Conservation (phyloP, 2,888 invertebrate genomes). For the Congeria kusceri region DNA sequence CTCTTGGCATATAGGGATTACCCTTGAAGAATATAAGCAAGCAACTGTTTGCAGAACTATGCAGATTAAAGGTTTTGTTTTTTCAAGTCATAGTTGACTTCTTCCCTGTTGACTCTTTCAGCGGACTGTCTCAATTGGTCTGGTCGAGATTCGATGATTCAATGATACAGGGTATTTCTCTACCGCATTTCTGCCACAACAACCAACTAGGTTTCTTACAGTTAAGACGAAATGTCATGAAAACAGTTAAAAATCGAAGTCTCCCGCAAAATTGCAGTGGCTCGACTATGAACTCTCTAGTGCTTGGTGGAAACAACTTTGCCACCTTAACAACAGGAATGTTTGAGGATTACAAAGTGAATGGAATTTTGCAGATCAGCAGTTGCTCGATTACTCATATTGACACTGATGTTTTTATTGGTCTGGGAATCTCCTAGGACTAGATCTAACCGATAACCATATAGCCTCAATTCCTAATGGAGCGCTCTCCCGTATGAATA, state of each 20-base stretch:
- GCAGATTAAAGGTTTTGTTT: background rate
- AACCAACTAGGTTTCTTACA: conserved; percentile 2
- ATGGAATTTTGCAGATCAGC: background rate
- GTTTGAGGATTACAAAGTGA: background rate
- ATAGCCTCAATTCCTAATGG: background rate
- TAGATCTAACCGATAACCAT: conserved; percentile 16
- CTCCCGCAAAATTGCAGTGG: conserved; percentile 1
- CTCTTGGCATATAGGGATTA: background rate
- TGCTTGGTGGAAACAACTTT: conserved; percentile 2
- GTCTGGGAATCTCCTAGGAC: background rate
- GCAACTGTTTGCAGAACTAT: background rate
- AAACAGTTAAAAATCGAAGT: background rate
- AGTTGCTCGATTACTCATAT: background rate
- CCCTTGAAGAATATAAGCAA: background rate
- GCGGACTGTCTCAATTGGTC: background rate
- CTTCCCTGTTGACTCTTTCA: conserved; percentile 3
- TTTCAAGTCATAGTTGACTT: background rate
- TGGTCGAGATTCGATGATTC: background rate
- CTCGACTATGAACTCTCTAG: conserved; percentile 8
- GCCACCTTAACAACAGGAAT: background rate
- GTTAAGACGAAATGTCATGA: conserved; percentile 6
- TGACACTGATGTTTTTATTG: background rate
- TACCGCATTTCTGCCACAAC: conserved; percentile 17
- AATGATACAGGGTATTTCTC: conserved; percentile 3
- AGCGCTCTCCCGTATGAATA: conserved; percentile 9